These are phyloP conservation scores for Papilio helenus DNA, from an alignment of 1,140 invertebrate species.

Conservation along the genomic window DNA sequence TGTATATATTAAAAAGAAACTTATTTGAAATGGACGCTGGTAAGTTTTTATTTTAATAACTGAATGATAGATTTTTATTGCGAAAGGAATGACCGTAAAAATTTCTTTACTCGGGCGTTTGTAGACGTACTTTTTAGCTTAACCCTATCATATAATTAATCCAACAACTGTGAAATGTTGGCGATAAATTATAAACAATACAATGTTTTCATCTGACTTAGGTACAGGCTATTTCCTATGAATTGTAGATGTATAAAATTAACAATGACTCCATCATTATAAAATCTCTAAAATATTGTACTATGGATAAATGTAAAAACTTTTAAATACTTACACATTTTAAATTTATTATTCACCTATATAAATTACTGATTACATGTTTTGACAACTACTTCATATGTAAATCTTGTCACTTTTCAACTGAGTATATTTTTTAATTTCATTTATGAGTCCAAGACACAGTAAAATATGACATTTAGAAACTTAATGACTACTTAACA, in stretches of 20 bases:
- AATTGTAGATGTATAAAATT: background rate
- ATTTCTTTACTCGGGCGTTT: constrained; percentile 46
- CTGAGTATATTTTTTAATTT: constrained; percentile 13
- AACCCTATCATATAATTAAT: constrained; percentile 34
- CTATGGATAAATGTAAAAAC: background rate
- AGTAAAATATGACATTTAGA: background rate
- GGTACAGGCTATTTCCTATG: background rate
- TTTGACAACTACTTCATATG: constrained; percentile 11
- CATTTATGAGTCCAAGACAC: background rate
- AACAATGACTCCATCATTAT: background rate
- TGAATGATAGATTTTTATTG: constrained; percentile 37
- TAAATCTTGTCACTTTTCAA: constrained; percentile 10
- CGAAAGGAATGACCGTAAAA: constrained; percentile 43
- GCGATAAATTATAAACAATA: constrained; percentile 6
- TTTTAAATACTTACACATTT: constrained; percentile 10
- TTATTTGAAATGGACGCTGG: constrained; percentile 77
- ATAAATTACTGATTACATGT: constrained; percentile 15
- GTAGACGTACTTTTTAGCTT: constrained; percentile 26
- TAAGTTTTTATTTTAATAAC: constrained; percentile 55
- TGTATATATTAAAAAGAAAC: constrained; percentile 48
- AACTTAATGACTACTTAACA: background rate
- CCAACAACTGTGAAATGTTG: background rate
- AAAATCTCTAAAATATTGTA: background rate
- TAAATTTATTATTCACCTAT: background rate
- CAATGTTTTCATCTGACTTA: background rate